Conservation (phyloP, 1,140 invertebrate species). For the Chelonus insularis region DNA sequence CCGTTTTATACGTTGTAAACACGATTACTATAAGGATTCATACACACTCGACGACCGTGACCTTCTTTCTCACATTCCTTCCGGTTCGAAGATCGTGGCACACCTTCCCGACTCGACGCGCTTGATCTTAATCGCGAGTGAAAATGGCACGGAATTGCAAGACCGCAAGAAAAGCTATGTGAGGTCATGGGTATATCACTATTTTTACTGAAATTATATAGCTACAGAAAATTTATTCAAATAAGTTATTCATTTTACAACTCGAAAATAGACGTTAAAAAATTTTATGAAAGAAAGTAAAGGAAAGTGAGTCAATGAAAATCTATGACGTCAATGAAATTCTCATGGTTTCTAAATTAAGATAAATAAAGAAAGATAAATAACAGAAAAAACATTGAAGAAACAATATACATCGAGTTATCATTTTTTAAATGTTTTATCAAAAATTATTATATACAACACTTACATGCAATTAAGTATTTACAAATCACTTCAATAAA, state of each 20-base stretch:
- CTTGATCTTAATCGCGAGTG: conserved; percentile 38
- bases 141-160: conserved; percentile 30
- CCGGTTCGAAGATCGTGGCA: conserved; percentile 30
- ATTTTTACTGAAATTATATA: too few species aligned
- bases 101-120: conserved; percentile 31
- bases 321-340: not conserved
- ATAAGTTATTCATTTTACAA: too few species aligned
- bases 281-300: not conserved
- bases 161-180: conserved; percentile 1
- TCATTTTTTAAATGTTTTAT: too few species aligned
- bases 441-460: too few species aligned
- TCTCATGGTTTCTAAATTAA: not conserved
- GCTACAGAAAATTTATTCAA: too few species aligned
- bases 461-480: too few species aligned
- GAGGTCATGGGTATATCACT: not conserved
- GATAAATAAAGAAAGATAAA: not conserved
- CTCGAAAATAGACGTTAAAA: not conserved
- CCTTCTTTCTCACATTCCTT: conserved; percentile 38
- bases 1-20: not conserved
- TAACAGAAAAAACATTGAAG: not conserved
- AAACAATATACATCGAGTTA: too few species aligned
- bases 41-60: conserved; percentile 38
- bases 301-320: conserved; percentile 8
- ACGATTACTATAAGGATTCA: conserved; percentile 30
- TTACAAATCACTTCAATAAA: too few species aligned